These are phyloP conservation scores for Neodiprion fabricii DNA, from an alignment of 1,140 invertebrate species.

Conservation along the genomic window DNA sequence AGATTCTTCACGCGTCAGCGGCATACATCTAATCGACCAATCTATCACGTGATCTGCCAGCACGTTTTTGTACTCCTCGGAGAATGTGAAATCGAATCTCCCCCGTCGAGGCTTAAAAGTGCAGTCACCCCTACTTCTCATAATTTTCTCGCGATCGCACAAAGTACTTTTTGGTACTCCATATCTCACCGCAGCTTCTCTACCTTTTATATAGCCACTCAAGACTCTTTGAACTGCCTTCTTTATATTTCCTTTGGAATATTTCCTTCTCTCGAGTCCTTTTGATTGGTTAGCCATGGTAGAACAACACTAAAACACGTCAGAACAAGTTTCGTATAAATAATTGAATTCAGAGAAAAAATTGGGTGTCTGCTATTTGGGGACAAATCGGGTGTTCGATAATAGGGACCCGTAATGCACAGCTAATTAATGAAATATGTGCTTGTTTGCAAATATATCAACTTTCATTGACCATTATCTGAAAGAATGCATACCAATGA, in stretches of 20 bases:
- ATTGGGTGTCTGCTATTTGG: neutral
- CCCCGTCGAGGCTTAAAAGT: conserved; percentile 19
- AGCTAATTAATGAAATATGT: neutral
- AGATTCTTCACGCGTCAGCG: conserved; percentile 27
- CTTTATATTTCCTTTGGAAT: conserved; percentile 13
- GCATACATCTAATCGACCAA: conserved; percentile 22
- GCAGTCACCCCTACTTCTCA: conserved; percentile 22
- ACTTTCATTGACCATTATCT: neutral
- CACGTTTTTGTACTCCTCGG: conserved; percentile 21
- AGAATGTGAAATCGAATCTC: conserved; percentile 22
- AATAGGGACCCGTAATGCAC: neutral
- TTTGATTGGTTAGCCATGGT: conserved; percentile 2
- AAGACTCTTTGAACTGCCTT: conserved; percentile 5
- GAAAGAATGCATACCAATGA: neutral
- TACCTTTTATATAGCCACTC: conserved; percentile 11
- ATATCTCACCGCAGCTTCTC: conserved; percentile 20
- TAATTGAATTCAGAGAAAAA: neutral
- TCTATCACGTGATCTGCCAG: conserved; percentile 25
- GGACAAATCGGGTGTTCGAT: neutral
- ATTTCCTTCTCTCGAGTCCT: conserved; percentile 12
- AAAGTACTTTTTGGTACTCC: conserved; percentile 24
- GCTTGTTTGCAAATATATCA: neutral
- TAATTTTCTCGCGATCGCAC: conserved; percentile 13
- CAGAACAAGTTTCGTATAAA: neutral
- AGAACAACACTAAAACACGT: neutral